Evolutionary conservation across 2,888 invertebrate species (phyloP), one percentile per base, ranked within the genome.

Genomic region (Melanostoma mellinum): DNA sequence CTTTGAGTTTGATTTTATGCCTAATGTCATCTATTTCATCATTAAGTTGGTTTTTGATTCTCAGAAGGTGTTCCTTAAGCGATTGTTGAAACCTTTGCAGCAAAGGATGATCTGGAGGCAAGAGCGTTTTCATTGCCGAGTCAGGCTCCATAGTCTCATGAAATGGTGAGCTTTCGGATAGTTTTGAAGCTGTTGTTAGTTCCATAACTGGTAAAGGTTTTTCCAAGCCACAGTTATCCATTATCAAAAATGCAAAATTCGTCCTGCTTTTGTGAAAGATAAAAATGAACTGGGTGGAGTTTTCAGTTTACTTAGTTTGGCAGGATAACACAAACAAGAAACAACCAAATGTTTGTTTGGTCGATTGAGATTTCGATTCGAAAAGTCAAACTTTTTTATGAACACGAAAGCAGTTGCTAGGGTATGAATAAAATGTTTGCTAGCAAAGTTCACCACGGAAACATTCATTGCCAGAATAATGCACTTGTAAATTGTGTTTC

Each of bases 21-120:
- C 95, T 95, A 87, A 95, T 91, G 85, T 94, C 94, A 1, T 92
- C 89, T 65, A 96, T 94, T 89, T 96, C 95, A 75, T 93, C 93
- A 53, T 93, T 92, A 0, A 96, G 92, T 69, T 93, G 92, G 30
- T 93, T 91, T 87, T 95, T 94, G 84, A 95, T 94, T 68, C 93
- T 93, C 55, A 93, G 87, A 0, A 96, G 92, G 89, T 95, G 95
- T 46, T 93, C 92, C 86, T 93, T 93, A 2, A 96, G 92, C 0
- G 95, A 93, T 81, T 93, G 91, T 91, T 96, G 96, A 90, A 96
- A 96, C 86, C 93, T 93, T 86, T 93, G 92, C 93, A 96, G 93
- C 58, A 96, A 92, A 0, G 95, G 95, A 90, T 96, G 96, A 68
- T 95, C 93, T 0, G 96, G 93, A 78, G 95, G 94, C 82, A 96